Percentiles rank a stretch among this genome's conserved stretches.
These are phyloP conservation scores for Cervus canadensis DNA, from an alignment of 2,113 vertebrate genomes.

Conservation along the genomic window DNA sequence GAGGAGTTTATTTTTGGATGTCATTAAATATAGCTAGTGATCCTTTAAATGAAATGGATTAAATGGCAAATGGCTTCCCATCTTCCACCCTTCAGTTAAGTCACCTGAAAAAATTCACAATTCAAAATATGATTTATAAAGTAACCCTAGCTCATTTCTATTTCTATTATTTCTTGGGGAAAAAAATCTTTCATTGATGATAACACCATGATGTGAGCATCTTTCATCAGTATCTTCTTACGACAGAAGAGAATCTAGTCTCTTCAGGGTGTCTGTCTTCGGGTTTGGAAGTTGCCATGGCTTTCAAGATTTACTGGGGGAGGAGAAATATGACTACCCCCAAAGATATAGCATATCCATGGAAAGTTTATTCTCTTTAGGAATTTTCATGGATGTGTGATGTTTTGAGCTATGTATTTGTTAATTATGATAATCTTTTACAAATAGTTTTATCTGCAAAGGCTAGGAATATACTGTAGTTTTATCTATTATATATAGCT, in stretches of 20 bases:
- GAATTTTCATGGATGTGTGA: neutral
- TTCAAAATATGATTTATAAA: slow-evolving; percentile 65
- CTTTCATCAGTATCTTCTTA: neutral
- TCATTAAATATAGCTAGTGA: slow-evolving; percentile 72
- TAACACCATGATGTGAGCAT: neutral
- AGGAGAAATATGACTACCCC: neutral
- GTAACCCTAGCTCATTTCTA: slow-evolving; percentile 37
- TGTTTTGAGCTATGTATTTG: neutral
- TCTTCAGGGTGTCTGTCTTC: neutral
- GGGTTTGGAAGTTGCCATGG: neutral
- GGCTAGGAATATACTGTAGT: neutral
- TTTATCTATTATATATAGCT: neutral
- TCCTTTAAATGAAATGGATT: slow-evolving; percentile 71
- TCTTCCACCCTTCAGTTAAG: slow-evolving; percentile 39
- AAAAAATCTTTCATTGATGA: neutral
- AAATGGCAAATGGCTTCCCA: slow-evolving; percentile 52
- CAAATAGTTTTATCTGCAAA: neutral
- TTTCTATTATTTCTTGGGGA: slow-evolving; percentile 33
- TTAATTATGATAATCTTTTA: slow-evolving; percentile 19
- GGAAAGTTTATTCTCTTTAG: neutral
- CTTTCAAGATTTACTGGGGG: neutral
- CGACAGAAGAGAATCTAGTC: neutral
- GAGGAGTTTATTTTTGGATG: slow-evolving; percentile 63
- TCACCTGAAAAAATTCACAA: slow-evolving; percentile 65
- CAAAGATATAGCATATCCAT: neutral